A percentile compares a stretch with the other conserved stretches of the same genome.
Conservation (phyloP, 2,797 vertebrate species). For the Streptopelia turtur region DNA sequence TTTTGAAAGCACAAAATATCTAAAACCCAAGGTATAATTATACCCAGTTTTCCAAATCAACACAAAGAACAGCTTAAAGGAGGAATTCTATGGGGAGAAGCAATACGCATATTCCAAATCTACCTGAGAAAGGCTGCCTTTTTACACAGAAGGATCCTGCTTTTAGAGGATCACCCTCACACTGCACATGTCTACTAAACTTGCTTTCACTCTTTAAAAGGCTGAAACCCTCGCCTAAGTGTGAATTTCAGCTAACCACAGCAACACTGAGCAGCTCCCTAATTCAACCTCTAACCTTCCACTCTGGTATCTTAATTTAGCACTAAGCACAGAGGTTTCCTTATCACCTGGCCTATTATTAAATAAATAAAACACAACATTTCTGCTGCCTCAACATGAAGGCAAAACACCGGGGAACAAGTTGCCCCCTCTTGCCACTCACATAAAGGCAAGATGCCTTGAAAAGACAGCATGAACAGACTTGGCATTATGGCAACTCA, state of each 20-base stretch:
- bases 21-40: background rate
- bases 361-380: background rate
- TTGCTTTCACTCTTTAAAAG: background rate
- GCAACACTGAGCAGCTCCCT: background rate
- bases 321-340: background rate
- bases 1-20: background rate
- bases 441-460: background rate
- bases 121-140: background rate
- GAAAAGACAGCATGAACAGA: background rate
- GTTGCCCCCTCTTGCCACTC: background rate
- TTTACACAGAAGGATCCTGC: background rate
- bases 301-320: background rate
- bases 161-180: background rate
- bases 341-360: background rate
- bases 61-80: rapidly evolving
- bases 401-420: background rate
- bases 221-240: background rate
- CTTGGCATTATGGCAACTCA: background rate
- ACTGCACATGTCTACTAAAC: background rate
- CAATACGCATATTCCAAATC: background rate
- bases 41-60: background rate
- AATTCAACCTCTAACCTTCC: background rate
- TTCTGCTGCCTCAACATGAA: background rate
- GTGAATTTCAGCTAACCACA: background rate
- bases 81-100: background rate